These are phyloP conservation scores for Brachynemurus nebulosus DNA, from an alignment of 2,888 invertebrate species.

Conservation along the genomic window DNA sequence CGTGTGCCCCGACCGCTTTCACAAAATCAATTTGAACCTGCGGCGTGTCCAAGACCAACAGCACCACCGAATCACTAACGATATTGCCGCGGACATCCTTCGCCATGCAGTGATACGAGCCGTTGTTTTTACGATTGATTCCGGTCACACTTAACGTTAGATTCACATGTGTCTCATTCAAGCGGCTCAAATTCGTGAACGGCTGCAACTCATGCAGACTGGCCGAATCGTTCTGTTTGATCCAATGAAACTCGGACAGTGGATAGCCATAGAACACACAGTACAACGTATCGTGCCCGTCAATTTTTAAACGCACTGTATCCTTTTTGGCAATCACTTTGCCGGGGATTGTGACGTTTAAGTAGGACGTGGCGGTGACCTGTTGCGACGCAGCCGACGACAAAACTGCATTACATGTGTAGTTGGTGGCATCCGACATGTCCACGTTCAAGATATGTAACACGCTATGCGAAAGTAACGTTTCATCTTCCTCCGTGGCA, in stretches of 20 bases:
- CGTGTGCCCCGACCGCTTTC: constrained; percentile 58
- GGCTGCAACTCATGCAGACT: constrained; percentile 28
- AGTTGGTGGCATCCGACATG: constrained; percentile 43
- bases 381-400: constrained; percentile 26
- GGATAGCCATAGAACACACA: constrained; percentile 48
- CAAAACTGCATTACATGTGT: constrained; percentile 41
- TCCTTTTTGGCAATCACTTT: constrained; percentile 34
- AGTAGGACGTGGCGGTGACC: constrained; percentile 9
- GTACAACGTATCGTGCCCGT: constrained; percentile 35
- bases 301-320: constrained; percentile 35
- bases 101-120: constrained; percentile 46
- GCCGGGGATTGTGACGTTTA: constrained; percentile 35
- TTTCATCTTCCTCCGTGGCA: constrained; percentile 25
- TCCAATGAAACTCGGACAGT: constrained; percentile 39
- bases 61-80: constrained; percentile 23
- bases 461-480: constrained; percentile 32
- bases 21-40: constrained; percentile 55
- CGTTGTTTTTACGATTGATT: constrained; percentile 56
- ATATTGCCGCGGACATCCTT: constrained; percentile 22
- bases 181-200: constrained; percentile 26
- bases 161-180: constrained; percentile 44
- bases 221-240: constrained; percentile 38
- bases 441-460: constrained; percentile 39
- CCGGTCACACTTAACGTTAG: constrained; percentile 42
- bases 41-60: constrained; percentile 55